Percentiles rank a stretch among this genome's conserved stretches.
Conservation (phyloP, 2,113 vertebrate genomes). For the Coracopsis vasa region DNA sequence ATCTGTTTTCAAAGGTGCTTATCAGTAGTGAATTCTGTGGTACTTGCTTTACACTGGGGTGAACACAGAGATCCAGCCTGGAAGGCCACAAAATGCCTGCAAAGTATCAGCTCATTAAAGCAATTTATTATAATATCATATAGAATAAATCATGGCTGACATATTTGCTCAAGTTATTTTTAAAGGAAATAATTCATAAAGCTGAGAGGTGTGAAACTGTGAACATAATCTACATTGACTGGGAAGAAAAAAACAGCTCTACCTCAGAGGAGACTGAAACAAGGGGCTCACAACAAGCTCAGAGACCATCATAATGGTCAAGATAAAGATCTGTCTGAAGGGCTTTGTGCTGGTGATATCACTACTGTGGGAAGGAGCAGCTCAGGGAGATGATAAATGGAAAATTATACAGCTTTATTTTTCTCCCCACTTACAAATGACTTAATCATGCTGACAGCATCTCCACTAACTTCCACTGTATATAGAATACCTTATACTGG, state of each 20-base stretch:
- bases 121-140: slow-evolving; percentile 30
- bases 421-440: background rate
- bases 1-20: background rate
- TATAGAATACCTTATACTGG: background rate
- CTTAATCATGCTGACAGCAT: background rate
- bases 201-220: slow-evolving; percentile 10
- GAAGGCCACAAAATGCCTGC: background rate
- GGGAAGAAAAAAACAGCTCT: background rate
- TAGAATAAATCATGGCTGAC: slow-evolving; percentile 47
- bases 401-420: background rate
- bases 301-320: background rate
- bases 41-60: background rate
- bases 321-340: background rate
- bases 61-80: background rate
- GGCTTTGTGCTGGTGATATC: background rate
- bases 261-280: background rate
- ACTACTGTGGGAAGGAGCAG: background rate
- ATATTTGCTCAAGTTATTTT: slow-evolving; percentile 9
- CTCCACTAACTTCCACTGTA: background rate
- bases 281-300: background rate
- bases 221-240: slow-evolving; percentile 7
- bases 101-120: background rate
- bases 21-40: background rate
- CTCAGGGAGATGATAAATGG: background rate
- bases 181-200: slow-evolving; percentile 44